These are phyloP conservation scores for Crematogaster levior DNA, from an alignment of 2,888 invertebrate genomes.

Conservation along the genomic window DNA sequence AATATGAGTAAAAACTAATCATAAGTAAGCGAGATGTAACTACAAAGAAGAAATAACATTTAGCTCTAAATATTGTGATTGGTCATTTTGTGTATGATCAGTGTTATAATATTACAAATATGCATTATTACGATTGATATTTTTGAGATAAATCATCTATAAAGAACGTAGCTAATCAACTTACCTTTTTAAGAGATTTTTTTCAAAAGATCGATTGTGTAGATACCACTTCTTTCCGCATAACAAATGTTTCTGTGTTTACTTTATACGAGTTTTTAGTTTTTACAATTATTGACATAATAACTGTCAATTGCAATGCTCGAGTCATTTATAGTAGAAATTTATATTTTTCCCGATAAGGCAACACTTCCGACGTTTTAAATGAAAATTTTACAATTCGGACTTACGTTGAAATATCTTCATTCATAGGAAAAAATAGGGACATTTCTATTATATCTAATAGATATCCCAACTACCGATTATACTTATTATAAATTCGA, in stretches of 20 bases:
- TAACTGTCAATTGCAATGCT: background rate
- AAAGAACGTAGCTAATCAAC: background rate
- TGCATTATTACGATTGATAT: background rate
- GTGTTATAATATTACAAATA: background rate
- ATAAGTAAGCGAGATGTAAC: no score
- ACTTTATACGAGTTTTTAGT: background rate
- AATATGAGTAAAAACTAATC: no score
- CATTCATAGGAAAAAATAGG: background rate
- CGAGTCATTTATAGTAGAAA: background rate
- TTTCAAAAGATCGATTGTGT: background rate
- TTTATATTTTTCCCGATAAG: background rate
- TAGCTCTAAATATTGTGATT: no score
- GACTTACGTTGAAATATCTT: background rate
- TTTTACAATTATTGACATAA: background rate
- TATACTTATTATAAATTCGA: background rate
- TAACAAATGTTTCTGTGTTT: background rate
- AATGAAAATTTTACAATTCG: background rate
- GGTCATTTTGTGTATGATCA: background rate
- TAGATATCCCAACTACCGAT: background rate
- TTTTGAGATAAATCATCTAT: background rate
- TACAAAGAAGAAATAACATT: no score
- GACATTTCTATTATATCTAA: background rate
- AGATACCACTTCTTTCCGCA: background rate
- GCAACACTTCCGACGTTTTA: background rate
- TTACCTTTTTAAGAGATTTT: constrained; percentile 5